A percentile compares a stretch with the other conserved stretches of the same genome.
Evolutionary conservation across 1,140 invertebrate genomes (phyloP).

Genomic region (Hypsibius dujardini): DNA sequence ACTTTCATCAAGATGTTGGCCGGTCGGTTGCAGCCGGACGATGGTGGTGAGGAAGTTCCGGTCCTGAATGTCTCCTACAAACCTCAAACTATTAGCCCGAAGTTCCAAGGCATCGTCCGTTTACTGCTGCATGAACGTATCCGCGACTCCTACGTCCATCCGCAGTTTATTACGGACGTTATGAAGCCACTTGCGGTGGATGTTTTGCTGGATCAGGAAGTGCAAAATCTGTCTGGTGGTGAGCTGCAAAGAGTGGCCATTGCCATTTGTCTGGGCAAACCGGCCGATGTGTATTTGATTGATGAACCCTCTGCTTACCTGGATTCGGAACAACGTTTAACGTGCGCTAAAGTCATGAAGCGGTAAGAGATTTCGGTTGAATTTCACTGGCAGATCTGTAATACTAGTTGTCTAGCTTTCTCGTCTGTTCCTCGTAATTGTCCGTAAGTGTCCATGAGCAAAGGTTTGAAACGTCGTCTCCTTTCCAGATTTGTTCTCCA

Average conservation of each 20-base stretch:
- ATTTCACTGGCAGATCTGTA: background rate
- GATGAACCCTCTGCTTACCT: conserved; percentile 98
- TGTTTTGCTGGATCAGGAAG: conserved; percentile 91
- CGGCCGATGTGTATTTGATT: conserved; percentile 95
- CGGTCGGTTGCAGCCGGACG: conserved; percentile 77
- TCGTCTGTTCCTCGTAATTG: no score
- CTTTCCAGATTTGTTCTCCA: conserved; percentile 78
- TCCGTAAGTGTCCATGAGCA: no score
- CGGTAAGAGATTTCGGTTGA: conserved; percentile 41
- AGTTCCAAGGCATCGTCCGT: conserved; percentile 77
- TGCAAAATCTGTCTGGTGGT: conserved; percentile 95
- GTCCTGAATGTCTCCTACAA: conserved; percentile 96
- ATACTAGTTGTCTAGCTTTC: no score
- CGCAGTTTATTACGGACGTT: conserved; percentile 94
- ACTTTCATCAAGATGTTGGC: conserved; percentile 97
- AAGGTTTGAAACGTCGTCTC: no score
- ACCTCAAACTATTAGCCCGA: conserved; percentile 98
- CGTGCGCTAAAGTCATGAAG: conserved; percentile 97
- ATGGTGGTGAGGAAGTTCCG: conserved; percentile 63
- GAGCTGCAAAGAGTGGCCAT: conserved; percentile 94
- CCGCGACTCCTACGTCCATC: conserved; percentile 86
- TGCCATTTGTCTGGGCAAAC: conserved; percentile 87
- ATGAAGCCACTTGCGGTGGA: conserved; percentile 97
- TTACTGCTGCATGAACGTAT: conserved; percentile 87
- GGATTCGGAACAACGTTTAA: conserved; percentile 98